Base-by-base conservation (phyloP, 1,140 invertebrate genomes). In the Pseudoatta argentina region DNA sequence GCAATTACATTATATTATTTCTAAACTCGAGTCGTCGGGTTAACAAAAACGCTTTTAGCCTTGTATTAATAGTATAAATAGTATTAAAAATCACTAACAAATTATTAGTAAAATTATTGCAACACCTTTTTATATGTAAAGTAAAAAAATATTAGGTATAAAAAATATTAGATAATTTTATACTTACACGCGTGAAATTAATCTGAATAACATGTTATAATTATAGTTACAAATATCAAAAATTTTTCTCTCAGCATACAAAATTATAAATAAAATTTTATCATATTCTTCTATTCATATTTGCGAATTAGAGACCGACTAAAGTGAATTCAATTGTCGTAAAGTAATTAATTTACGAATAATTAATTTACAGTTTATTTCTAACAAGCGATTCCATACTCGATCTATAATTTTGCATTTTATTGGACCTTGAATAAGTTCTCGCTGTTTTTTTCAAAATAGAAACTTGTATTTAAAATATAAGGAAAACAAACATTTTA, bases 391-490 rank as follows among this genome's bases (percentile, higher is more conserved):
- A 79, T 69, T 53, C 21, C 14, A 12, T 34, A 21, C 18, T 27
- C n/a, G 27, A 81, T 39, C 14, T 55, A 30, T 39, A 81, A 30
- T 24, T 55, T 21, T 55, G 77, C 39, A 81, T 81, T 81, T 81
- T 71, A n/a, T n/a, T n/a, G n/a, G n/a, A n/a, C n/a, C n/a, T n/a
- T n/a, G n/a, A n/a, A n/a, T n/a, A n/a, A n/a, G n/a, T n/a, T n/a
- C n/a, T n/a, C n/a, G n/a, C n/a, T n/a, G n/a, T n/a, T n/a, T n/a
- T n/a, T n/a, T n/a, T n/a, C n/a, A n/a, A n/a, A n/a, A n/a, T n/a
- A n/a, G n/a, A n/a, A n/a, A n/a, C n/a, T n/a, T n/a, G n/a, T n/a
- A n/a, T n/a, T n/a, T n/a, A n/a, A n/a, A n/a, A n/a, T n/a, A n/a
- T n/a, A n/a, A n/a, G n/a, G n/a, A n/a, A n/a, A n/a, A n/a, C n/a